These are phyloP conservation scores for Clupea harengus DNA, from an alignment of 2,113 vertebrate genomes.

Conservation along the genomic window DNA sequence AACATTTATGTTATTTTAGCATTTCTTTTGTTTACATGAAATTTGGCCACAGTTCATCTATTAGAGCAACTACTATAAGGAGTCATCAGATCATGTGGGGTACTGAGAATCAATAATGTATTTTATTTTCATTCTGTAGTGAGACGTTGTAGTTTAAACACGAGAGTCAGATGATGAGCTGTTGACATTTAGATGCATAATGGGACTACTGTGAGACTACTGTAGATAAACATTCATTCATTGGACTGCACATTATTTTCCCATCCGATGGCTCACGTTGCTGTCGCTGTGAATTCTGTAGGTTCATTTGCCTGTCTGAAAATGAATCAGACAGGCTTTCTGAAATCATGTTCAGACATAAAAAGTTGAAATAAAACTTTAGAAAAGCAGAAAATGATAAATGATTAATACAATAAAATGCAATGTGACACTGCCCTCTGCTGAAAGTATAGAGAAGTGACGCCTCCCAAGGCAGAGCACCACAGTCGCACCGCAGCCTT, in stretches of 20 bases:
- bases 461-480: background rate
- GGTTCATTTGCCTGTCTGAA: background rate
- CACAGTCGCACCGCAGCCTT: no score
- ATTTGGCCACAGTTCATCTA: background rate
- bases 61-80: background rate
- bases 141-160: background rate
- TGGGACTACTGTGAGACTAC: background rate
- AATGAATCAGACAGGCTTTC: background rate
- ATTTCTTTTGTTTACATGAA: background rate
- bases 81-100: background rate
- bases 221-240: background rate
- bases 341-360: background rate
- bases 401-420: constrained; percentile 2
- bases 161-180: background rate
- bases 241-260: background rate
- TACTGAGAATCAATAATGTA: background rate
- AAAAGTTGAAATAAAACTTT: background rate
- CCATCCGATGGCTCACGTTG: background rate
- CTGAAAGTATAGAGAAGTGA: constrained; percentile 18
- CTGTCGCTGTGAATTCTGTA: background rate
- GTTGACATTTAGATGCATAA: constrained; percentile 12
- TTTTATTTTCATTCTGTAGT: background rate
- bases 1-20: background rate
- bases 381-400: background rate
- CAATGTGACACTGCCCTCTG: constrained; percentile 49